Evolutionary conservation across 2,113 vertebrate species (phyloP).

Genomic region (Amazona guildingii): DNA sequence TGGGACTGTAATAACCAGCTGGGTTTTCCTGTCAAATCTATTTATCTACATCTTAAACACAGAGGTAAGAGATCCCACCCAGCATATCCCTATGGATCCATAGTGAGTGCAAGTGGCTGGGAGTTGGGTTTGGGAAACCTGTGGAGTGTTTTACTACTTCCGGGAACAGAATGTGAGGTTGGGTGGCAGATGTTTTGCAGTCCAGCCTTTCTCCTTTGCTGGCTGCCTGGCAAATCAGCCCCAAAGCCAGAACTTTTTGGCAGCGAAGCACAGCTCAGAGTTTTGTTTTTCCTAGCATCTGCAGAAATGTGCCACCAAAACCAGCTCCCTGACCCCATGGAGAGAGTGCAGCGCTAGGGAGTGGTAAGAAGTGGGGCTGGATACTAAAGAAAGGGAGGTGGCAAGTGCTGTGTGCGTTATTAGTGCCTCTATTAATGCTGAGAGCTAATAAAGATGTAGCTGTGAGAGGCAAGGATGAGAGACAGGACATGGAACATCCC

Average conservation of each 20-base stretch:
- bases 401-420: background rate
- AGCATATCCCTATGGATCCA: accelerated
- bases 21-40: background rate
- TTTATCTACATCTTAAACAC: background rate
- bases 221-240: background rate
- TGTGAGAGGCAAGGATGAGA: background rate
- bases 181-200: background rate
- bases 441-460: background rate
- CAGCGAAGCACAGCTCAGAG: accelerated
- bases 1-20: background rate
- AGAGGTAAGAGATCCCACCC: background rate
- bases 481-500: background rate
- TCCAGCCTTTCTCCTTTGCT: background rate
- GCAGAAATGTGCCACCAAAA: background rate
- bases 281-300: background rate
- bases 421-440: background rate
- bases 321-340: accelerated
- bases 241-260: background rate
- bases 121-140: accelerated
- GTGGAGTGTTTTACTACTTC: background rate
- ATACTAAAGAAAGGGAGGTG: background rate
- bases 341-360: background rate
- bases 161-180: background rate
- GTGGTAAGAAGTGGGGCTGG: background rate
- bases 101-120: background rate